Base-by-base conservation (phyloP, 2,113 vertebrate species). In the Melanocharis versteri region DNA sequence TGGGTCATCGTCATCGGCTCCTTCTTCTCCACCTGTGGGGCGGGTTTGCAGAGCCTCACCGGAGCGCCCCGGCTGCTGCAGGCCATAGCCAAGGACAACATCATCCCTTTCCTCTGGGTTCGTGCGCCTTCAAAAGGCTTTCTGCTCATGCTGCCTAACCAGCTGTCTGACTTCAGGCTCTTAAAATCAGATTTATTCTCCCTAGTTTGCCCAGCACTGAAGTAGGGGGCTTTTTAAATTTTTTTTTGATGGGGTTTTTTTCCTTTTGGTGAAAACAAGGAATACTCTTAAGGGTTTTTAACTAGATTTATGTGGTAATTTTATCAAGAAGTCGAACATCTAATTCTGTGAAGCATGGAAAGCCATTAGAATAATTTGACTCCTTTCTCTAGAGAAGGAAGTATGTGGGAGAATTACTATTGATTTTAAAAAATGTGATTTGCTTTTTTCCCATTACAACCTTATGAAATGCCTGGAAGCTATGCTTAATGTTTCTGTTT, bases 1-100 rank as follows among this genome's bases (percentile, higher is more conserved):
- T 99, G 99, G 99, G 99, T 99, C 93, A 99, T 99, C 23, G 99
- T 99, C 65, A 98, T 99, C 1, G 99, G 99, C 7, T 99, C 99
- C 61, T 99, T 99, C 98, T 99, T 99, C 97, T 99, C 99, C 37
- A 99, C 99, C 2, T 98, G 99, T 2, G 99, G 99, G 10, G 99
- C 99, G 0, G 99, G 99, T 2, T 93, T 99, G 8, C 99, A 99
- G 96, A 99, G 99, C 72, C 98, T 99, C 56, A 99, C 99, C 0
- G 99, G 99, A 57, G 99, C 99, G 1, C 99, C 99, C 1, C 98
- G 99, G 10, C 98, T 99, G 50, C 97, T 99, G 35, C 99, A 99
- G 93, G 99, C 99, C 6, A 99, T 99, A 9, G 99, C 99, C 56
- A 99, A 99, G 95, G 99, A 99, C 97, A 99, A 99, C 97, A 99